Base-by-base conservation (phyloP, 1,140 invertebrate species). In the Tribolium madens region DNA sequence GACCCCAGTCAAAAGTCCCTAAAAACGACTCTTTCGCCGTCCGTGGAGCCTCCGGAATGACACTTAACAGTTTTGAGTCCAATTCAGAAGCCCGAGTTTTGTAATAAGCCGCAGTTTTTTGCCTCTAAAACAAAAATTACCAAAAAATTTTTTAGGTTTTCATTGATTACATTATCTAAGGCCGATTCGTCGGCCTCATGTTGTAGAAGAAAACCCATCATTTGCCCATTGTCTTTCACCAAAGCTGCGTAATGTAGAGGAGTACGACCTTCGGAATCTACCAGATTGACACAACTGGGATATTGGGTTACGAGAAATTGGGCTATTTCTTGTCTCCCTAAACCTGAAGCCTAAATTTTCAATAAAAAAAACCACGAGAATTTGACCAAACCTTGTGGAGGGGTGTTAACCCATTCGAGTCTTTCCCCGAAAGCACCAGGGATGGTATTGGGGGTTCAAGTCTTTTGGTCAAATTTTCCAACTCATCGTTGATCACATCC, bases 211-310 rank as follows among this genome's bases (percentile, higher is more conserved):
- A 93, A 90, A 79, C 94, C 91, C 80, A 93, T 96, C 73, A 91
- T 91, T 72, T 89, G 85, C 75, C 91, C 90, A 42, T 92, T 90
- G 80, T 94, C 93, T 82, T 92, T 92, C 42, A 91, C 86, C 7
- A 91, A 88, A 2, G 95, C 94, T 0, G 96, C 93, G 81, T 96
- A 98, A 87, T 99, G 97, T 31, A 99, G 85, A 0, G 98, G 92
- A 1, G 95, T 97, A 78, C 95, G 91, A 12, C 96, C 96, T 73
- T 96, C 93, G 76, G 92, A 91, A 83, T 97, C 95, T 26, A 88
- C 86, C 3, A 91, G 88, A 31, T 90, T 89, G 1, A 93, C 86
- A 7, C 91, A 90, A 81, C 91, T 86, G n/a, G 93, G 92, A 81
- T 91, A 92, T 77, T 90, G 89, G 31, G 90, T 88, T 0, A 95